phyloP scores from a whole-genome alignment of 2,888 invertebrate species.

The Stictocephala bisonia region DNA sequence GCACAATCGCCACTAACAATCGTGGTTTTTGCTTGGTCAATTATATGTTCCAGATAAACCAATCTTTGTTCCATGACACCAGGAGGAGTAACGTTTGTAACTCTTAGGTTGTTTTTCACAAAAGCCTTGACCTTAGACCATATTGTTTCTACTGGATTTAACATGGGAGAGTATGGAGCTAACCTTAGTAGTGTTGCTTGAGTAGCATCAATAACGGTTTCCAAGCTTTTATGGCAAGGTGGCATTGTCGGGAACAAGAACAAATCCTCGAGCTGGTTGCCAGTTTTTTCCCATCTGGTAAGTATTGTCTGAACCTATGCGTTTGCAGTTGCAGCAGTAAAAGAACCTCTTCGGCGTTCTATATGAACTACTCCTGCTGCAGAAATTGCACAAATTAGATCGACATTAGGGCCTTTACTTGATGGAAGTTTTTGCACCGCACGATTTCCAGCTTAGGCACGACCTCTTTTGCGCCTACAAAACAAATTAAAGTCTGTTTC shows the following conservation, averaged over 20 bases:
- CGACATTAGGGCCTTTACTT: conserved; percentile 23
- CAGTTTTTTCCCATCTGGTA: conserved; percentile 16
- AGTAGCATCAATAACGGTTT: not conserved
- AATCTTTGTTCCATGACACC: too few relatives aligned
- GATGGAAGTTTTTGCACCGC: not conserved
- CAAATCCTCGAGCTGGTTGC: conserved; percentile 14
- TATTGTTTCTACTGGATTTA: conserved; percentile 35
- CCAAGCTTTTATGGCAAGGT: conserved; percentile 3
- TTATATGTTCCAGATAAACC: conserved; percentile 49
- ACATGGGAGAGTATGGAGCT: conserved; percentile 48
- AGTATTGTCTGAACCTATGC: not conserved
- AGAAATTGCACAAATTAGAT: conserved; percentile 24
- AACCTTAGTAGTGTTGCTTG: conserved; percentile 49
- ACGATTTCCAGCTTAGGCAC: not conserved
- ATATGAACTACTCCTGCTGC: not conserved
- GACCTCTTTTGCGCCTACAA: conserved; percentile 2
- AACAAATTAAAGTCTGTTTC: conserved; percentile 18
- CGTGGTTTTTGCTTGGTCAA: conserved; percentile 51
- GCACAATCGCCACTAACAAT: conserved; percentile 56
- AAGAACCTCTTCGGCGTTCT: conserved; percentile 1
- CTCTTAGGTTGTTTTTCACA: conserved; percentile 22
- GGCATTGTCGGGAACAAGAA: not conserved
- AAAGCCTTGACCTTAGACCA: conserved; percentile 47
- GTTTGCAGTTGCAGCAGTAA: conserved; percentile 8
- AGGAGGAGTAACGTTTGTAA: conserved; percentile 18